Evolutionary conservation across 2,113 vertebrate species (phyloP), one percentile per base, ranked within the genome.

Genomic region (Corvus hawaiiensis): DNA sequence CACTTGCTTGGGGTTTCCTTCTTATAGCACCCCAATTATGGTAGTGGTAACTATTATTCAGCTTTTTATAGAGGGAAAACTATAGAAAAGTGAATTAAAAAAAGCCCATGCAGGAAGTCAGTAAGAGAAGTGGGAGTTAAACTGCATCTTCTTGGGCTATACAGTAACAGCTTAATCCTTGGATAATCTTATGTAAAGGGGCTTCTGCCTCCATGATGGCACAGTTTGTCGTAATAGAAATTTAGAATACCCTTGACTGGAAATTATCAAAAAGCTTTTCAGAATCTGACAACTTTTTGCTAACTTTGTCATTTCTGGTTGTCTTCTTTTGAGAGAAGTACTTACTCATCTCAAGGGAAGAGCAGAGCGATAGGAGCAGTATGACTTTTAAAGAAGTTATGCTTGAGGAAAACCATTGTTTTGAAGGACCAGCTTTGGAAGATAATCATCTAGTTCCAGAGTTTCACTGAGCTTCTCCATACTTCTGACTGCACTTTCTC

Each of bases 1-100:
- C 23, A 33, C 23, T 88, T 73, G 5, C 20, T 91, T 44, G 13
- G 5, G 6, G 37, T 74, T 67, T 81, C 9, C 19, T 48, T 51
- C 64, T 69, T 76, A 28, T 0, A 68, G 22, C 8, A 44, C 9
- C 16, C 6, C 33, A 59, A 0, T 75, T 69, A 26, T 3, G 3
- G 6, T 43, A 10, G 8, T 63, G 43, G 4, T 46, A 66, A 24
- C 18, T 52, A 43, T 44, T 21, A 82, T 63, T 73, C 27, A 56
- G 10, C 19, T 72, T 87, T 74, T 64, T 56, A 35, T 20, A 64
- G 33, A 54, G 10, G 14, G 8, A 89, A 7, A 51, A 55, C 30
- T 71, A 13, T 12, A 51, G 39, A 82, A 73, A 87, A 73, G 10
- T 69, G 22, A 76, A 85, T 88, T 76, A 15, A 37, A 26, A 26